phyloP scores from a whole-genome alignment of 1,140 invertebrate genomes.

The Pygmarrhopalites habei region DNA sequence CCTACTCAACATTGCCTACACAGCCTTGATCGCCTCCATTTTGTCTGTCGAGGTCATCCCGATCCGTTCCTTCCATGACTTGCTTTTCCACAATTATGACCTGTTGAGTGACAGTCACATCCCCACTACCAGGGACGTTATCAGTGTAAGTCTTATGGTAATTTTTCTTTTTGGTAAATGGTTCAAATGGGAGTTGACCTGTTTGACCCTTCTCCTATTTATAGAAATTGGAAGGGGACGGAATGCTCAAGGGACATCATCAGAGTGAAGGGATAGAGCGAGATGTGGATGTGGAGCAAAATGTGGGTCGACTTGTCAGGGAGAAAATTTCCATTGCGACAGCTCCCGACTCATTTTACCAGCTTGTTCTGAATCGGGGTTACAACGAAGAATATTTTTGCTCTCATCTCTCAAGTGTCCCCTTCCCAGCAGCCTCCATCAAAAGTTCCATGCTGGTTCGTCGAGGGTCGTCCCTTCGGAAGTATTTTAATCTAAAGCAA shows the following conservation, averaged over 20 bases:
- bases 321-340: neutral
- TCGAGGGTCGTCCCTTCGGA: slow-evolving; percentile 21
- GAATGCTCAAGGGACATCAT: neutral
- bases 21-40: slow-evolving; percentile 27
- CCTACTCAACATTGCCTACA: slow-evolving; percentile 24
- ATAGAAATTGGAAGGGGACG: slow-evolving; percentile 10
- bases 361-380: too few relatives aligned
- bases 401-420: too few relatives aligned
- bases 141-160: too few relatives aligned
- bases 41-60: slow-evolving; percentile 31
- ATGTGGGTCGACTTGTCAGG: too few relatives aligned
- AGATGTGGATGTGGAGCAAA: slow-evolving; percentile 9
- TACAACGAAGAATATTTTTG: too few relatives aligned
- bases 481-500: slow-evolving; percentile 29
- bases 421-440: too few relatives aligned
- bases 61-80: slow-evolving; percentile 20
- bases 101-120: slow-evolving; percentile 25
- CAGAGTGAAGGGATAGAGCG: neutral
- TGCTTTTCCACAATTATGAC: slow-evolving; percentile 20
- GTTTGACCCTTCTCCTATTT: slow-evolving; percentile 10
- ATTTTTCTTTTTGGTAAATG: too few relatives aligned
- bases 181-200: neutral
- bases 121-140: neutral
- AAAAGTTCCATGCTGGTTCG: too few relatives aligned
- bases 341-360: slow-evolving; percentile 5